Evolutionary conservation across 2,888 invertebrate genomes (phyloP).

Genomic region (Drosophila longiperda): DNA sequence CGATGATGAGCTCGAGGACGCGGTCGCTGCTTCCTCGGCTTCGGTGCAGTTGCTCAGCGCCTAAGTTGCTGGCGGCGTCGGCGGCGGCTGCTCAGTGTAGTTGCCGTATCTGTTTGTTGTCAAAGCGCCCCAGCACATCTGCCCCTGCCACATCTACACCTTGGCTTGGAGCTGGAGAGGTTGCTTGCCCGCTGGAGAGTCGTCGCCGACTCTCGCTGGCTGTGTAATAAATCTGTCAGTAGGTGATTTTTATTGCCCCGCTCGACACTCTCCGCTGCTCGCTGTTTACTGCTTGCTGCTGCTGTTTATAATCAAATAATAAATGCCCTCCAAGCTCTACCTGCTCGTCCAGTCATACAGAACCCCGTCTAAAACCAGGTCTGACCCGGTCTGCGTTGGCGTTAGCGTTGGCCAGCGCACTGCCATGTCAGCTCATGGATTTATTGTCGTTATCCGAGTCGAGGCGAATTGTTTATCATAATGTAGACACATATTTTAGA

Average conservation of each 20-base stretch:
- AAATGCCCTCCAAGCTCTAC: constrained; percentile 72
- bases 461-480: constrained; percentile 74
- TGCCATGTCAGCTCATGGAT: constrained; percentile 56
- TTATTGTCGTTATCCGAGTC: constrained; percentile 71
- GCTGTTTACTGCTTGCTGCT: constrained; percentile 58
- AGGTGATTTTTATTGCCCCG: constrained; percentile 80
- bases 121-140: constrained; percentile 57
- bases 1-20: constrained; percentile 72
- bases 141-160: constrained; percentile 1
- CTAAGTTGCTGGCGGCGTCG: constrained; percentile 14
- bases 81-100: constrained; percentile 38
- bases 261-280: constrained; percentile 68
- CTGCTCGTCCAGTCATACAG: constrained; percentile 31
- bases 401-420: constrained; percentile 31
- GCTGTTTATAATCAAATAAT: constrained; percentile 79
- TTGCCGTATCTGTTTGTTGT: constrained; percentile 76
- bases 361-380: constrained; percentile 18
- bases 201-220: constrained; percentile 48
- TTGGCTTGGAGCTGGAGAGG: constrained; percentile 29
- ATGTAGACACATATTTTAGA: constrained; percentile 71
- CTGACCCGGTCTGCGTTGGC: constrained; percentile 61
- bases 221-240: constrained; percentile 84
- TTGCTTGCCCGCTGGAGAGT: constrained; percentile 43
- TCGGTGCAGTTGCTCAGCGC: constrained; percentile 35
- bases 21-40: constrained; percentile 29